Evolutionary conservation across 1,140 invertebrate species (phyloP).

Genomic region (Drosophila ambigua): DNA sequence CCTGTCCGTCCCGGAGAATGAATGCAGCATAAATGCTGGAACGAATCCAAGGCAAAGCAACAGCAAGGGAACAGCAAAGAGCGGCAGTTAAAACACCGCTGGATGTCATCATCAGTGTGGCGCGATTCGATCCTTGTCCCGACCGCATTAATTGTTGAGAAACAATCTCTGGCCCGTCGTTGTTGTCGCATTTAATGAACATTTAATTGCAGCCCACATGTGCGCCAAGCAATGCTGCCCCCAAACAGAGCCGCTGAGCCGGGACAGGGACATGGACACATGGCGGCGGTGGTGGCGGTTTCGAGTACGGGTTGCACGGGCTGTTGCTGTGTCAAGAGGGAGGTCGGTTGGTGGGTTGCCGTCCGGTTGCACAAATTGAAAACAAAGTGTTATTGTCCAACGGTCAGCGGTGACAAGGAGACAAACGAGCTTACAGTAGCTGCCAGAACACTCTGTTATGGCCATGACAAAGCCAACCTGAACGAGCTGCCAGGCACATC

Average conservation of each 20-base stretch:
- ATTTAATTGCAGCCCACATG: slow-evolving; percentile 74
- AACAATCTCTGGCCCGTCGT: slow-evolving; percentile 55
- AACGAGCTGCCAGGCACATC: slow-evolving; percentile 2
- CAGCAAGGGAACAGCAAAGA: neutral
- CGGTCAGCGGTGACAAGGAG: slow-evolving; percentile 31
- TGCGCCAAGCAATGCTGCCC: slow-evolving; percentile 47
- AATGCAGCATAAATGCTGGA: neutral
- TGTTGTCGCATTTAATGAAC: slow-evolving; percentile 72
- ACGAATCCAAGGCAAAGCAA: slow-evolving; percentile 4
- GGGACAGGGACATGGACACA: neutral
- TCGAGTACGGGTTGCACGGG: too few relatives aligned
- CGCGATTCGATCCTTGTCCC: slow-evolving; percentile 43
- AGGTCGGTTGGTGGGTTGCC: neutral
- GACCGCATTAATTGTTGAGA: slow-evolving; percentile 61
- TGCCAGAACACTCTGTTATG: slow-evolving; percentile 16
- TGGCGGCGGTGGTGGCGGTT: neutral
- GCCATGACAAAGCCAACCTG: slow-evolving; percentile 41
- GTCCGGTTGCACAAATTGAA: slow-evolving; percentile 52
- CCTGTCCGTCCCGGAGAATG: slow-evolving; percentile 2
- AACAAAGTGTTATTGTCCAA: slow-evolving; percentile 64
- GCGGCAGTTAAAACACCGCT: slow-evolving; percentile 22
- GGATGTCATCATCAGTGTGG: slow-evolving; percentile 68
- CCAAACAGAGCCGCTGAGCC: neutral
- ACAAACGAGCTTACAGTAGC: slow-evolving; percentile 56
- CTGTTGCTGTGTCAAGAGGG: too few relatives aligned